A percentile compares a stretch with the other conserved stretches of the same genome.
phyloP scores from a whole-genome alignment of 1,140 invertebrate genomes.

The Grapholita molesta region DNA sequence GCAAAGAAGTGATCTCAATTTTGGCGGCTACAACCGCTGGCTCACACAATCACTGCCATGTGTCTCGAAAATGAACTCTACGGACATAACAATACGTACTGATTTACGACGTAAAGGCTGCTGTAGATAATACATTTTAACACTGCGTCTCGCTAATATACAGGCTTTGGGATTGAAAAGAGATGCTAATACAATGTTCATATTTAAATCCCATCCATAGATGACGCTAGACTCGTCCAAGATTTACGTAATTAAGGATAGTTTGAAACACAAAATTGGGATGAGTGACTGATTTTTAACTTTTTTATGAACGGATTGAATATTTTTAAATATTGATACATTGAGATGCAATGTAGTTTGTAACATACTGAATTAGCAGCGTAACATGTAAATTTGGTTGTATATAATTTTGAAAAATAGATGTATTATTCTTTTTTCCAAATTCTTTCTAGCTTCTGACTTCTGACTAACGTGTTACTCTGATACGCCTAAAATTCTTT shows the following conservation, averaged over 20 bases:
- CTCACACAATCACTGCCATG: conserved; percentile 44
- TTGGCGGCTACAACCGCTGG: conserved; percentile 30
- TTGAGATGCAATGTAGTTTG: neutral
- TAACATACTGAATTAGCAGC: neutral
- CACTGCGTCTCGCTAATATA: neutral
- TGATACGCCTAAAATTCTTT: neutral
- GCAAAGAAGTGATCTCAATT: conserved; percentile 65
- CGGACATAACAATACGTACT: conserved; percentile 27
- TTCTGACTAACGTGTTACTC: conserved; percentile 18
- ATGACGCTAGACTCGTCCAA: conserved; percentile 24
- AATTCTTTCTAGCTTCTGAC: conserved; percentile 17
- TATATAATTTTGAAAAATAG: conserved; percentile 59
- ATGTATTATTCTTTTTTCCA: conserved; percentile 18
- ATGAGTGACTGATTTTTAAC: neutral
- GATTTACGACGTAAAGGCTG: conserved; percentile 26
- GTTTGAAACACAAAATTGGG: neutral
- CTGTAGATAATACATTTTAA: conserved; percentile 21
- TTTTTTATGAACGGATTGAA: conserved; percentile 19
- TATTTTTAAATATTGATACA: conserved; percentile 1
- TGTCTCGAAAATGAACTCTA: conserved; percentile 38
- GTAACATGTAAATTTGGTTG: conserved; percentile 66
- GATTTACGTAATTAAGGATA: conserved; percentile 14
- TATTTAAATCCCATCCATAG: conserved; percentile 1
- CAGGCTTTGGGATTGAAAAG: neutral
- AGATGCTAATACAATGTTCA: neutral